phyloP scores from a whole-genome alignment of 1,140 invertebrate genomes.

The Pogonus chalceus region DNA sequence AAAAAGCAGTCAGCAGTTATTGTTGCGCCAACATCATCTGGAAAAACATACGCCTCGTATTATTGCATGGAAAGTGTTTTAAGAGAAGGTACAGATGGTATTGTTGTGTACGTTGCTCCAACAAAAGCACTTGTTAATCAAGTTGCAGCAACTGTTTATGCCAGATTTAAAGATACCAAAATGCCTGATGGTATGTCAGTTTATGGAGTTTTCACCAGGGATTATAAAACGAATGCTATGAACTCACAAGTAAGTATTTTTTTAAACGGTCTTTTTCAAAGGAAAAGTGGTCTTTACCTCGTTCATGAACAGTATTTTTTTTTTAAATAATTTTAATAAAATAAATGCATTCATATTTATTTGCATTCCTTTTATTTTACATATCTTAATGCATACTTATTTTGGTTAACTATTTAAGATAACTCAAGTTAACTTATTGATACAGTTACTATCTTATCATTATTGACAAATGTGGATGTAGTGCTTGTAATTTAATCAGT shows the following conservation, averaged over 20 bases:
- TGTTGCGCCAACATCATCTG: conserved; percentile 22
- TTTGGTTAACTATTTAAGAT: no score
- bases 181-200: conserved; percentile 15
- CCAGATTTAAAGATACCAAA: conserved; percentile 16
- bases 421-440: no score
- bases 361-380: no score
- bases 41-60: conserved; percentile 24
- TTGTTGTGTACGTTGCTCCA: conserved; percentile 22
- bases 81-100: conserved; percentile 16
- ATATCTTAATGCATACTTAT: no score
- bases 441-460: no score
- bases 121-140: conserved; percentile 24
- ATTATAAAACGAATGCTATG: conserved; percentile 16
- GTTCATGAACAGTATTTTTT: no score
- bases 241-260: conserved; percentile 15
- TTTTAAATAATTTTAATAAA: no score
- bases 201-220: conserved; percentile 20
- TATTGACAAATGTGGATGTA: no score
- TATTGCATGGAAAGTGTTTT: conserved; percentile 23
- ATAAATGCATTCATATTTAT: no score
- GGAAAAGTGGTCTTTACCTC: no score
- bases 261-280: background rate
- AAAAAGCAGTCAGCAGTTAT: conserved; percentile 19
- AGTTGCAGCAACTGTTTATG: conserved; percentile 20
- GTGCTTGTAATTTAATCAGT: no score